phyloP scores from a whole-genome alignment of 2,888 invertebrate species.

The Rutpela maculata region DNA sequence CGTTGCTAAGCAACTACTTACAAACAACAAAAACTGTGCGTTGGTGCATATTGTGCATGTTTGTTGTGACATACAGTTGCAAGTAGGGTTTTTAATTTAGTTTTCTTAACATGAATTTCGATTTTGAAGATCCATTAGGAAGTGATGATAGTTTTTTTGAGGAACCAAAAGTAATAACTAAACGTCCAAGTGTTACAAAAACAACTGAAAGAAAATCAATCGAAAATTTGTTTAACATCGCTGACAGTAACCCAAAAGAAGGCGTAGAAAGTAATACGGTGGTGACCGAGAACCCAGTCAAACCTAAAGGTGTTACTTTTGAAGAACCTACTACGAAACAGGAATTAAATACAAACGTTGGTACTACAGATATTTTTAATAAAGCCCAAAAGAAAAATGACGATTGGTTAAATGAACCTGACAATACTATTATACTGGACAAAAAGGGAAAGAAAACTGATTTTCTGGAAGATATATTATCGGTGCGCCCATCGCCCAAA shows the following conservation, averaged over 20 bases:
- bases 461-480: conserved; percentile 69
- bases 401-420: conserved; percentile 67
- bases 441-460: conserved; percentile 63
- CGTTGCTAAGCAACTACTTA: conserved; percentile 36
- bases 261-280: conserved; percentile 31
- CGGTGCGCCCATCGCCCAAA: conserved; percentile 60
- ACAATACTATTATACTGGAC: conserved; percentile 49
- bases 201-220: conserved; percentile 67
- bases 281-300: conserved; percentile 27
- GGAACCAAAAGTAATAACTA: conserved; percentile 73
- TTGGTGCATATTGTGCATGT: not conserved
- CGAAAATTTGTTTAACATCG: conserved; percentile 61
- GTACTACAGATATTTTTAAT: not conserved
- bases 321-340: conserved; percentile 46
- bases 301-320: conserved; percentile 47
- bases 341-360: conserved; percentile 39
- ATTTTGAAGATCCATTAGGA: conserved; percentile 78
- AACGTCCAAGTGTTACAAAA: conserved; percentile 63
- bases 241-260: conserved; percentile 37
- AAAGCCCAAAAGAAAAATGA: conserved; percentile 59
- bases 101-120: conserved; percentile 58
- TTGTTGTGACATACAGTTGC: not conserved
- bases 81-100: not conserved
- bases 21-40: conserved; percentile 6
- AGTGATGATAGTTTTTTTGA: conserved; percentile 85